Conservation (phyloP, 2,113 vertebrate species). For the Aegithalos caudatus region DNA sequence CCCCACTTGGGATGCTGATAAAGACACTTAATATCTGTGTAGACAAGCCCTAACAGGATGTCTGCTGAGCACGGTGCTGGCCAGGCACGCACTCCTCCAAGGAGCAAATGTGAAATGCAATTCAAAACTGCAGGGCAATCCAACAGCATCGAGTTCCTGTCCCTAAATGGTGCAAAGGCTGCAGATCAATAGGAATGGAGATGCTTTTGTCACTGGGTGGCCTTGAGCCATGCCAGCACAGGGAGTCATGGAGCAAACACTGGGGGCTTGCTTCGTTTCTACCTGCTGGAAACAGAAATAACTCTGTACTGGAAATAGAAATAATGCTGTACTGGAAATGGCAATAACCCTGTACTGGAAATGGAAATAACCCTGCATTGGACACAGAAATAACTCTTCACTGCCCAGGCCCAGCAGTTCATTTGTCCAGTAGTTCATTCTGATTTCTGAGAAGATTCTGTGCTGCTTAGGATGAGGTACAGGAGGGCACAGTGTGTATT, state of each 20-base stretch:
- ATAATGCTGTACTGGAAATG: neutral
- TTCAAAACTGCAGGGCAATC: neutral
- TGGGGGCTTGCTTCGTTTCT: neutral
- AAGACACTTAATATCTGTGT: neutral
- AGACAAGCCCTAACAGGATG: neutral
- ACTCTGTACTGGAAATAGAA: neutral
- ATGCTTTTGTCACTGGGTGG: neutral
- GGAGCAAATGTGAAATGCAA: neutral
- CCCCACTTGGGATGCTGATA: neutral
- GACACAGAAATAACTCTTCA: neutral
- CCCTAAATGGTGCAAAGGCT: neutral
- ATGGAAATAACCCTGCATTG: neutral
- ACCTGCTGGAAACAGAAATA: neutral
- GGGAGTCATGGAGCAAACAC: neutral
- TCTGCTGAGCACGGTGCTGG: neutral
- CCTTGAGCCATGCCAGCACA: neutral
- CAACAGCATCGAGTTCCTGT: neutral
- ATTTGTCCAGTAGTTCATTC: fast-evolving
- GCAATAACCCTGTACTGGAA: neutral
- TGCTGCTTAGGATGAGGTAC: neutral
- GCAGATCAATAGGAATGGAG: neutral
- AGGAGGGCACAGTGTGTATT: neutral
- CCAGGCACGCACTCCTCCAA: neutral
- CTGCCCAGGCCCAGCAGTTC: neutral
- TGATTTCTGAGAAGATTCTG: neutral